These are phyloP conservation scores for Pachyseris speciosa DNA, from an alignment of 64 coral and sea anemone species.

Conservation along the genomic window DNA sequence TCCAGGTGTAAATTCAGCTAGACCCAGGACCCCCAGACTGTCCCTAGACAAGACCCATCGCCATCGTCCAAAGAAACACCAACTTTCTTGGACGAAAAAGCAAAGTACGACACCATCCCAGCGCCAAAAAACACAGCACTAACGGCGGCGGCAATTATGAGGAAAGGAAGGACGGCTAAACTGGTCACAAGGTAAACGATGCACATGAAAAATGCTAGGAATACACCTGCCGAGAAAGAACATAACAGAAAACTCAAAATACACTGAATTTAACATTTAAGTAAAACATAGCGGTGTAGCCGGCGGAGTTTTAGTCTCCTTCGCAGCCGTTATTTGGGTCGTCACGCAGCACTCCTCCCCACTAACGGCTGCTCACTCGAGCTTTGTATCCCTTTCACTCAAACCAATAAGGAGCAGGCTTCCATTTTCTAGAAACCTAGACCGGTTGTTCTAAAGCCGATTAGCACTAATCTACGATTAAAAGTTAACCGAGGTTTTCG, in stretches of 20 bases:
- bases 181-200: slow-evolving; percentile 13
- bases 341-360: no score
- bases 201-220: slow-evolving; percentile 17
- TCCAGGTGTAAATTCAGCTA: background rate
- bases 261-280: no score
- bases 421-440: no score
- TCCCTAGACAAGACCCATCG: background rate
- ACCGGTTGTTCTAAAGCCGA: no score
- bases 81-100: slow-evolving; percentile 43
- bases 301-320: no score
- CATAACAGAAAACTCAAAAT: background rate
- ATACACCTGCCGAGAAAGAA: slow-evolving; percentile 4
- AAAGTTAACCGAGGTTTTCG: no score
- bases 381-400: no score
- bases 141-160: slow-evolving; percentile 12
- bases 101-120: slow-evolving; percentile 10
- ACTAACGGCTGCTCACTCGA: no score
- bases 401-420: no score
- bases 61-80: slow-evolving; percentile 42
- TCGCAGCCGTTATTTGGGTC: no score
- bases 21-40: slow-evolving; percentile 48
- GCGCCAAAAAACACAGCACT: slow-evolving; percentile 6
- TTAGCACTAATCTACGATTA: no score
- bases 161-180: slow-evolving; percentile 5
- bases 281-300: no score